These are phyloP conservation scores for Drosophila cognata DNA, from an alignment of 2,888 invertebrate genomes.

Conservation along the genomic window DNA sequence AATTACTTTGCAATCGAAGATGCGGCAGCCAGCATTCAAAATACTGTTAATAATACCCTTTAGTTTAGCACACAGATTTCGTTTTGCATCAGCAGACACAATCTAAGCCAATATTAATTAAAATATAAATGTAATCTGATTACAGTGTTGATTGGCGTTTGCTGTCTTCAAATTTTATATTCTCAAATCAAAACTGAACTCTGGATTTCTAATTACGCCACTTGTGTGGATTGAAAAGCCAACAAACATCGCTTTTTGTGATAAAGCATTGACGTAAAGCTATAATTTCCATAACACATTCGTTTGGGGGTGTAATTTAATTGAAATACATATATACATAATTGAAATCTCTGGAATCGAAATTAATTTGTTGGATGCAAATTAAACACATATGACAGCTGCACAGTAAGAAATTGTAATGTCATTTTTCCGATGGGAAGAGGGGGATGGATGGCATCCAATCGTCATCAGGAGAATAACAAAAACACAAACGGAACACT, in stretches of 20 bases:
- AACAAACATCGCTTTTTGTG: slow-evolving; percentile 42
- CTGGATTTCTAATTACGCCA: slow-evolving; percentile 50
- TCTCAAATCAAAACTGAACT: slow-evolving; percentile 20
- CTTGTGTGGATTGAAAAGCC: slow-evolving; percentile 45
- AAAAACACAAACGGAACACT: slow-evolving; percentile 9
- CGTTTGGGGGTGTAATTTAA: slow-evolving; percentile 51
- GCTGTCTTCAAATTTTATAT: not conserved
- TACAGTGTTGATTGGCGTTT: not conserved
- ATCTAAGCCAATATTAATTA: not conserved
- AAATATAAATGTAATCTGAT: slow-evolving; percentile 3
- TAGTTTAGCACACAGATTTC: slow-evolving; percentile 1
- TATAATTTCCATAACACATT: slow-evolving; percentile 6
- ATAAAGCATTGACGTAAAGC: slow-evolving; percentile 1
- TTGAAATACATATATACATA: slow-evolving; percentile 63
- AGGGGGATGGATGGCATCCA: slow-evolving; percentile 3
- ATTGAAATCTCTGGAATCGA: slow-evolving; percentile 64
- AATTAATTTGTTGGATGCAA: slow-evolving; percentile 60
- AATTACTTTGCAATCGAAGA: slow-evolving; percentile 54
- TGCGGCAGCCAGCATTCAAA: slow-evolving; percentile 6
- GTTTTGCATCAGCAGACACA: not conserved
- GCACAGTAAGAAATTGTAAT: slow-evolving; percentile 74
- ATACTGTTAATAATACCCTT: slow-evolving; percentile 3
- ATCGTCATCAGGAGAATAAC: slow-evolving; percentile 6
- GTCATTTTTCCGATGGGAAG: slow-evolving; percentile 48
- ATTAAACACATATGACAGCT: slow-evolving; percentile 71